These are phyloP conservation scores for Salvelinus sp. DNA, from an alignment of 2,113 vertebrate species.

Conservation along the genomic window DNA sequence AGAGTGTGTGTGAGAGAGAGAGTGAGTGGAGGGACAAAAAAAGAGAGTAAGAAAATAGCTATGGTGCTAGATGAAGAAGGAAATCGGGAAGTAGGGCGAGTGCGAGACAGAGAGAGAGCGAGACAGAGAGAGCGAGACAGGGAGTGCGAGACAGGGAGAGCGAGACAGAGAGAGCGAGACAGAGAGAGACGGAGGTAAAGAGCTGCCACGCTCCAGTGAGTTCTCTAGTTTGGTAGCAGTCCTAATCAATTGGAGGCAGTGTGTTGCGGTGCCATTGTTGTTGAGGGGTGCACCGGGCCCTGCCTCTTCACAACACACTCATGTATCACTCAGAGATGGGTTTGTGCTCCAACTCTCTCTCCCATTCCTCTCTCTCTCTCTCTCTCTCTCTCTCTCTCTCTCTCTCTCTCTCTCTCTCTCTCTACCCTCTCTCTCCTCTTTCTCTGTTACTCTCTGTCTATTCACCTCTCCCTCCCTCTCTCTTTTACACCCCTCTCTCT, in stretches of 20 bases:
- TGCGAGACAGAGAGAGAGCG: not conserved
- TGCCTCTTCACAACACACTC: not conserved
- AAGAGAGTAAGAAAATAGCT: not conserved
- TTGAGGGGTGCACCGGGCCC: not conserved
- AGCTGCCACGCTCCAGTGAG: not conserved
- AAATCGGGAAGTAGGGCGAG: constrained; percentile 21
- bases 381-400: not conserved
- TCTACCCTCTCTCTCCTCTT: not conserved
- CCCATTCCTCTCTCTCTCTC: too few species aligned
- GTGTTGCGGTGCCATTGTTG: not conserved
- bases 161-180: too few species aligned
- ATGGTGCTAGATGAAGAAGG: not conserved
- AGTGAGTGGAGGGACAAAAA: not conserved
- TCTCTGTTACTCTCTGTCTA: too few species aligned
- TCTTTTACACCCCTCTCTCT: too few species aligned
- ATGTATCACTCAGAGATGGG: not conserved
- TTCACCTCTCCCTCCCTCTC: too few species aligned
- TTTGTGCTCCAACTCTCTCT: too few species aligned
- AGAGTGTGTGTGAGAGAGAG: not conserved
- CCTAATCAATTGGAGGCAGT: not conserved
- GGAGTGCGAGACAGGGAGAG: not conserved
- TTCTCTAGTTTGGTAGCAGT: not conserved
- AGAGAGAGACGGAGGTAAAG: too few species aligned
- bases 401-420: not conserved
- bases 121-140: not conserved